Base-by-base conservation (phyloP, 1,140 invertebrate species). In the Ceratitis capitata region DNA sequence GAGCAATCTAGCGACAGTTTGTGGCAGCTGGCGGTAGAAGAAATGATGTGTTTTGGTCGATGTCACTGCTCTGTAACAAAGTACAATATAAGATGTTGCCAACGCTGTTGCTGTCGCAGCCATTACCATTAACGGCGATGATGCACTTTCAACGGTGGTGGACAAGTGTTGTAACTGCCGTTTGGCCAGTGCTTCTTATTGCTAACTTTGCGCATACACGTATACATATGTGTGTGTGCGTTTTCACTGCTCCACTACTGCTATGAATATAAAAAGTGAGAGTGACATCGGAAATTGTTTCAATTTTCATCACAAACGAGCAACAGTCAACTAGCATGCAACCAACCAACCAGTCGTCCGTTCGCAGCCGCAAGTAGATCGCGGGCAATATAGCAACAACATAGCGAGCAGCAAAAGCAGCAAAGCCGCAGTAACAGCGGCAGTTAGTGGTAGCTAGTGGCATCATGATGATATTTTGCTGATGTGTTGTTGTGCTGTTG, bases 231-330 rank as follows among this genome's bases (percentile, higher is more conserved):
- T 42, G 64, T 45, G 61, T 69, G 61, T 16, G 29, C n/a, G 14
- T 78, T 78, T 78, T 45, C 69, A 45, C 69, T 78, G 39, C 39
- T 78, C 69, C 29, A 51, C 82, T 56, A 51, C 29, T n/a, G n/a
- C n/a, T n/a, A n/a, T n/a, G 56, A 32, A 87, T 89, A 88, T 88
- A 89, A 90, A 90, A 90, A 90, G 89, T 90, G 89, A 90, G 89
- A 90, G 89, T 90, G 89, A 90, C 89, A 90, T 90, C 89, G 89
- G 89, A 90, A 90, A 90, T 90, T 90, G 89, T 90, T 90, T 90
- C 89, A 89, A 89, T 90, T 90, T 90, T 89, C 86, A 85, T 89
- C 86, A 85, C 51, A 83, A 83, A 26, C 74, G 84, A 61, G 82
- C 82, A 78, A 39, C 69, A 78, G 69, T 78, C 69, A 78, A 78